Percentiles rank a stretch among this genome's conserved stretches.
These are phyloP conservation scores for Spicauda simplicius DNA, from an alignment of 2,888 invertebrate species.

Conservation along the genomic window DNA sequence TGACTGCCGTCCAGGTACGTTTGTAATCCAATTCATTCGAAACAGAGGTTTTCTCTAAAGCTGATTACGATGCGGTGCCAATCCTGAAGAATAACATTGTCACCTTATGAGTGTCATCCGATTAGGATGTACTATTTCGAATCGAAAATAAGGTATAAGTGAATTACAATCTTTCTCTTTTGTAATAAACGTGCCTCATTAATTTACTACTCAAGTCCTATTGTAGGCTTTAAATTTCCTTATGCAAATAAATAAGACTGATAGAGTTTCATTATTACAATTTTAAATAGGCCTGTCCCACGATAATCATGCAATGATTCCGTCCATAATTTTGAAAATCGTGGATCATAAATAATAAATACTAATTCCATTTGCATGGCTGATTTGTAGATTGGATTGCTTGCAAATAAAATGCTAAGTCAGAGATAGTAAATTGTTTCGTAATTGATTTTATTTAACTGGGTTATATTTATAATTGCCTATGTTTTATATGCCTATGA, in stretches of 20 bases:
- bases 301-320: constrained; percentile 7
- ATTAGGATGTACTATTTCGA: no score
- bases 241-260: neutral
- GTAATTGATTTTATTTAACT: constrained; percentile 49
- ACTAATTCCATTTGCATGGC: constrained; percentile 54
- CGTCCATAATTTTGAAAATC: constrained; percentile 28
- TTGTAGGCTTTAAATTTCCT: neutral
- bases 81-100: no score
- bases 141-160: no score
- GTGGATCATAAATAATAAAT: constrained; percentile 53
- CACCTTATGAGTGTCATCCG: no score
- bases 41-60: no score
- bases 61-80: no score
- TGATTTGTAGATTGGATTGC: constrained; percentile 50
- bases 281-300: constrained; percentile 6
- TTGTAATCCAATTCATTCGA: no score
- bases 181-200: no score
- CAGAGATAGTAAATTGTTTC: constrained; percentile 39
- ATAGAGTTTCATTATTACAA: neutral
- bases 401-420: constrained; percentile 43
- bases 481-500: neutral
- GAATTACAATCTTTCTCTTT: no score
- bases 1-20: no score
- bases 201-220: no score
- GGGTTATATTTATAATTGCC: constrained; percentile 27